Conservation (phyloP, 2,113 vertebrate genomes). For the Notarius lentiginosus region DNA sequence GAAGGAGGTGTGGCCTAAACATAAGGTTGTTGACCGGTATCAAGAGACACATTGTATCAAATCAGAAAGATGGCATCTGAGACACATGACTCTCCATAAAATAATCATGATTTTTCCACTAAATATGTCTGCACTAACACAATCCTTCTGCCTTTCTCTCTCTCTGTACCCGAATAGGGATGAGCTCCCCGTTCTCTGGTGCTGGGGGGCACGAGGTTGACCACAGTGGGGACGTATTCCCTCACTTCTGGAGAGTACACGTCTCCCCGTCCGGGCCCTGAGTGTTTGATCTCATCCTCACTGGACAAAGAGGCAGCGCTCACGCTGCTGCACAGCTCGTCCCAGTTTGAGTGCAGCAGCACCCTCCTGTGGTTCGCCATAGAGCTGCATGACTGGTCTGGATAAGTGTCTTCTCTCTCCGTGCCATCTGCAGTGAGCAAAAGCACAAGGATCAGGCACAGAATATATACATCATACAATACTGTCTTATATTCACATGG, state of each 20-base stretch:
- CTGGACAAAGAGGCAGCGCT: constrained; percentile 81
- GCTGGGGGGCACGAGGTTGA: constrained; percentile 70
- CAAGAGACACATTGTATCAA: not conserved
- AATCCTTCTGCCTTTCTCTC: not conserved
- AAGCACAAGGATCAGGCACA: not conserved
- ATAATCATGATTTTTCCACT: not conserved
- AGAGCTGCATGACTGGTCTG: constrained; percentile 73
- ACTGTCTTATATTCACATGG: not conserved
- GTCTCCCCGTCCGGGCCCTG: constrained; percentile 65
- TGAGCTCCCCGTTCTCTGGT: constrained; percentile 63
- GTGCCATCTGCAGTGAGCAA: constrained; percentile 66
- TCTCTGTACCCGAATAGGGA: constrained; percentile 69
- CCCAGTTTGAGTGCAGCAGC: constrained; percentile 67
- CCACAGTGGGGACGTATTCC: constrained; percentile 69
- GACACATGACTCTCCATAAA: not conserved
- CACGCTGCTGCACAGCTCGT: constrained; percentile 75
- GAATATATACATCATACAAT: not conserved
- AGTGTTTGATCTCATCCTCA: constrained; percentile 74
- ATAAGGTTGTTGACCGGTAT: not conserved
- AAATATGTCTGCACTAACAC: not conserved
- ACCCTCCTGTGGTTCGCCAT: constrained; percentile 67
- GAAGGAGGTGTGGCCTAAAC: too few species aligned
- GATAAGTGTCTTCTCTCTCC: constrained; percentile 76
- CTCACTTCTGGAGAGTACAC: constrained; percentile 61
- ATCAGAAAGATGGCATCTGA: too few species aligned